These are phyloP conservation scores for Phoxinus dragarum DNA, from an alignment of 2,797 vertebrate species.

Conservation along the genomic window DNA sequence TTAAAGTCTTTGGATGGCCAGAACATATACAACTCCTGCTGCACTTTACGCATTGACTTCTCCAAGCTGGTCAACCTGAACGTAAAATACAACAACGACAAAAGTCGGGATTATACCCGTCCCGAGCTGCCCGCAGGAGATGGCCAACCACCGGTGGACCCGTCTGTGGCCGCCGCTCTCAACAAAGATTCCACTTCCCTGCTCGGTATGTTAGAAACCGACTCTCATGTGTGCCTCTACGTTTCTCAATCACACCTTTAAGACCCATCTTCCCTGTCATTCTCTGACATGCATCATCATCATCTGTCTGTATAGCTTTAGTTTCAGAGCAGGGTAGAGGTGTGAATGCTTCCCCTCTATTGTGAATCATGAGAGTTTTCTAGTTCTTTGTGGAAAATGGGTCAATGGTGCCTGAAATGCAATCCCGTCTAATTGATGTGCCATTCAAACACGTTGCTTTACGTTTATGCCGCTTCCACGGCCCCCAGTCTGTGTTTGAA, in stretches of 20 bases:
- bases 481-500: constrained; percentile 46
- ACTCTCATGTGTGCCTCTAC: neutral
- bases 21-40: constrained; percentile 99
- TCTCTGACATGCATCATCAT: constrained; percentile 42
- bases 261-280: constrained; percentile 25
- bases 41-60: constrained; percentile 97
- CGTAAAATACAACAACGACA: constrained; percentile 99
- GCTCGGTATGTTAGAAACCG: constrained; percentile 81
- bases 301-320: constrained; percentile 35
- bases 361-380: constrained; percentile 31
- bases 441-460: constrained; percentile 35
- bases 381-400: constrained; percentile 40
- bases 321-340: constrained; percentile 48
- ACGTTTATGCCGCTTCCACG: constrained; percentile 32
- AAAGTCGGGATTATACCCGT: constrained; percentile 97
- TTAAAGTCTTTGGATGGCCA: constrained; percentile 94
- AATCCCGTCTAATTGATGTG: constrained; percentile 45
- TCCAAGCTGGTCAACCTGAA: constrained; percentile 98
- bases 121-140: constrained; percentile 96
- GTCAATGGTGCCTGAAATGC: constrained; percentile 42
- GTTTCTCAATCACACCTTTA: constrained; percentile 13
- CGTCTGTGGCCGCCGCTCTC: constrained; percentile 86
- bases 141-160: constrained; percentile 87
- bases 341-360: constrained; percentile 38
- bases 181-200: constrained; percentile 91